These are phyloP conservation scores for Ptilorrhoa leucosticta DNA, from an alignment of 2,113 vertebrate genomes.

Conservation along the genomic window DNA sequence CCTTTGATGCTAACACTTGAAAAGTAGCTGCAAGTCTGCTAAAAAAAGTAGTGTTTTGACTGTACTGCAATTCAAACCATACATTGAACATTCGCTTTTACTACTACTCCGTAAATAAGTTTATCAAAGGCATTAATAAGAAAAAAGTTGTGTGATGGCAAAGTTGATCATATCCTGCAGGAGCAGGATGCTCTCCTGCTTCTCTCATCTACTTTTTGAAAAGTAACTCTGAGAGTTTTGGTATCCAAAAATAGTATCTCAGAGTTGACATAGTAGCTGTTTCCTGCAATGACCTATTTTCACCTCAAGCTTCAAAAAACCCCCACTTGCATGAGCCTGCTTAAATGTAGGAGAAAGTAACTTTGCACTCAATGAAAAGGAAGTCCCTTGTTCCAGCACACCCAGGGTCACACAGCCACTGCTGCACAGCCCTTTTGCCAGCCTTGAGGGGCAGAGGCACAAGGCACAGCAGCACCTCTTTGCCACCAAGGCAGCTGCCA, in stretches of 20 bases:
- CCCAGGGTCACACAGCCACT: fast-evolving
- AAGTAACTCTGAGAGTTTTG: not conserved
- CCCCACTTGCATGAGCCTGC: not conserved
- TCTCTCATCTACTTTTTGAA: not conserved
- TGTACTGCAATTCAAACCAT: not conserved
- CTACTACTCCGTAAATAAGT: not conserved
- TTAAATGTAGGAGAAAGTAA: not conserved
- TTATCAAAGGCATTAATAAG: not conserved
- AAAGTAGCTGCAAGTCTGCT: not conserved
- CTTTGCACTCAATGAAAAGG: not conserved
- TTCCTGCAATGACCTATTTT: slow-evolving; percentile 23
- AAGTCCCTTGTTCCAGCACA: fast-evolving
- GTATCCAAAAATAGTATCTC: not conserved
- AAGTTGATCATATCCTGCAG: not conserved
- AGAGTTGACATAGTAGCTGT: not conserved
- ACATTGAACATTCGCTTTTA: not conserved
- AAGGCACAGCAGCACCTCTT: not conserved
- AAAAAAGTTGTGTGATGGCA: not conserved
- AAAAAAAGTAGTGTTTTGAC: not conserved
- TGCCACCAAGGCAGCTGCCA: not conserved
- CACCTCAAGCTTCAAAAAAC: fast-evolving
- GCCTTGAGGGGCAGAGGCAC: not conserved
- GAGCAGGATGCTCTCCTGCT: not conserved
- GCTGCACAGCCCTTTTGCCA: not conserved
- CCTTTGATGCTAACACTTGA: not conserved